Base-by-base conservation (phyloP, 2,888 invertebrate genomes). In the Pediacus dermestoides region DNA sequence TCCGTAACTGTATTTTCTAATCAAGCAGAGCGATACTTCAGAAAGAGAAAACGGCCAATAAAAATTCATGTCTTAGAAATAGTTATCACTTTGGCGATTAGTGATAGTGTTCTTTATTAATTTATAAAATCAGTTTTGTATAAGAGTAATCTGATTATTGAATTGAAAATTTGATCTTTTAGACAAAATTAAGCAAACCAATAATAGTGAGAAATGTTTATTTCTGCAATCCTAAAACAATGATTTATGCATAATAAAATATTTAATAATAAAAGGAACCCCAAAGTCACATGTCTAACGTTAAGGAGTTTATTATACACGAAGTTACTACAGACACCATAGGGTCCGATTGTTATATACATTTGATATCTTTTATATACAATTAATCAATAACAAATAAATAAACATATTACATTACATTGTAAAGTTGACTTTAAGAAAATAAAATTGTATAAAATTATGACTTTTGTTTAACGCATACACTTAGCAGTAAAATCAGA, bases 181-280 rank as follows among this genome's bases (percentile, higher is more conserved):
- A 9, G 4, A 30, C 4, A 15, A 37, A 37, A 42, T 18, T 28
- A 43, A 46, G 37, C 28, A 36, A 12, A 27, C 8, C 25, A 28
- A 10, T 44, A 57, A 54, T 63, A 57, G 52, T 61, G 61, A 61
- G 62, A 63, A 63, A 63, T 61, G 46, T 60, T 58, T 61, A 61
- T 59, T 61, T 59, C 60, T 63, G 61, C 58, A 63, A 60, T 61
- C 63, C 63, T 65, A 65, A 66, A 66, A 65, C 67, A 67, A 64
- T 63, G 55, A 65, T 64, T 60, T 62, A 66, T 62, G 63, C 61
- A 66, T 66, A 66, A 65, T 64, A 66, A 66, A 66, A 66, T 64
- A 61, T 64, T 58, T 63, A 61, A 61, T 57, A 62, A 63, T 61
- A 59, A 67, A 60, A 66, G 61, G 60, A 66, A 64, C 61, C 62